phyloP scores from a whole-genome alignment of 2,888 invertebrate species.

The Schizaphis graminum region DNA sequence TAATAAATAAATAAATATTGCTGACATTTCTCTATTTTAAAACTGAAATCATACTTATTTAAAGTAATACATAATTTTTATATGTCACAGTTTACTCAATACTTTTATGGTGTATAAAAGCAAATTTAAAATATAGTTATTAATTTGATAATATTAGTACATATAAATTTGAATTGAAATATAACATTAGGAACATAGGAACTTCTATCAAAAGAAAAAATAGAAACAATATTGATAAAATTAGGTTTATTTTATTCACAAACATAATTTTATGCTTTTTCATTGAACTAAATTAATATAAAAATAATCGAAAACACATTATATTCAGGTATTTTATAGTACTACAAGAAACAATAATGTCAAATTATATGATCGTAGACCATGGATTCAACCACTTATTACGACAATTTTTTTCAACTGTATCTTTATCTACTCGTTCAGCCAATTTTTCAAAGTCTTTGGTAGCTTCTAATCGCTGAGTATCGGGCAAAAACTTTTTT shows the following conservation, averaged over 20 bases:
- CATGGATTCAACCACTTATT: constrained; percentile 77
- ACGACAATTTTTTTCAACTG: constrained; percentile 79
- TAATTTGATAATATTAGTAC: too few relatives aligned
- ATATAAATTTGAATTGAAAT: background rate
- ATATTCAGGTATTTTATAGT: background rate
- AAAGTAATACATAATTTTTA: too few relatives aligned
- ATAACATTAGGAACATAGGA: background rate
- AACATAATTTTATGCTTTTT: background rate
- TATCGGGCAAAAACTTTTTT: constrained; percentile 74
- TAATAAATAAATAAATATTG: too few relatives aligned
- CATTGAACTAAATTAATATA: background rate
- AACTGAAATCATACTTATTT: too few relatives aligned
- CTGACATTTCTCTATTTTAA: too few relatives aligned
- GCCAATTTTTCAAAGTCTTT: constrained; percentile 75
- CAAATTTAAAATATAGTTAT: too few relatives aligned
- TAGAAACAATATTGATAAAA: background rate
- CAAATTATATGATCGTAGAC: constrained; percentile 48
- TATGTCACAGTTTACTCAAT: too few relatives aligned
- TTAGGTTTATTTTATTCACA: background rate
- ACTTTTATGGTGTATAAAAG: too few relatives aligned
- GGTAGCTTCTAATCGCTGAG: constrained; percentile 74
- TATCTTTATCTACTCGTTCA: constrained; percentile 78
- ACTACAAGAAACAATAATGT: background rate
- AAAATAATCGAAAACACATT: background rate
- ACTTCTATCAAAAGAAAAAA: background rate